Evolutionary conservation across 1,140 invertebrate genomes (phyloP), one percentile per base, ranked within the genome.

Genomic region (Mamestra configurata): DNA sequence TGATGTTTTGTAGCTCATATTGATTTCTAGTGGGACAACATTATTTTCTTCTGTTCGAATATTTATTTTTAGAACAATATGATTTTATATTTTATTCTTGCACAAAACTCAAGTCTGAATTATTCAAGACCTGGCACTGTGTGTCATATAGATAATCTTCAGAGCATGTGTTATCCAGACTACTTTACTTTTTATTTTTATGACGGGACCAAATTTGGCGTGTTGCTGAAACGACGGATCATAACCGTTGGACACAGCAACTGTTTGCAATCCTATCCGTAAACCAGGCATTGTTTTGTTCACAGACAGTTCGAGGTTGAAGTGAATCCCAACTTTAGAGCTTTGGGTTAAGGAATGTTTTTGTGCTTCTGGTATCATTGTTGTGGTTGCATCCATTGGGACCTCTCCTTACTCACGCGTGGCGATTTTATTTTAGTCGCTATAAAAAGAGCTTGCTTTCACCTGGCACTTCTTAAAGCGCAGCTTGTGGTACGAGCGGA

Each of bases 101-200:
- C 51, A 22, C 35, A 46, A 51, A 55, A 70, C 35, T 55, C 31
- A 8, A 77, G n/a, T 5, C n/a, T 35, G 64, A 79, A 76, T 76
- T 57, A 70, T 71, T 79, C 77, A 79, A 51, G 77, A 72, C 40
- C 73, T 61, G 73, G 55, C 55, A 43, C 27, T 43, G 57, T 76
- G 73, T 76, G 68, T 70, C n/a, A 20, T 43, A 75, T 75, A 85
- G 82, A 82, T 85, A 85, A 81, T 84, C 79, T 85, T 81, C 83
- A 79, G 77, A 85, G 86, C 81, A 84, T 86, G 84, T 88, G 86
- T 89, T 89, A 89, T 88, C 76, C 85, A 87, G 84, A 86, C 84
- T 86, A 86, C 83, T 88, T 88, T 87, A 87, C 88, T 90, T 90
- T 86, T 91, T 91, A 93, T 91, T 93, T 92, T 93, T 92, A 93